Evolutionary conservation across 2,797 vertebrate species (phyloP).

Genomic region (Cynodonichthys magdalenae): DNA sequence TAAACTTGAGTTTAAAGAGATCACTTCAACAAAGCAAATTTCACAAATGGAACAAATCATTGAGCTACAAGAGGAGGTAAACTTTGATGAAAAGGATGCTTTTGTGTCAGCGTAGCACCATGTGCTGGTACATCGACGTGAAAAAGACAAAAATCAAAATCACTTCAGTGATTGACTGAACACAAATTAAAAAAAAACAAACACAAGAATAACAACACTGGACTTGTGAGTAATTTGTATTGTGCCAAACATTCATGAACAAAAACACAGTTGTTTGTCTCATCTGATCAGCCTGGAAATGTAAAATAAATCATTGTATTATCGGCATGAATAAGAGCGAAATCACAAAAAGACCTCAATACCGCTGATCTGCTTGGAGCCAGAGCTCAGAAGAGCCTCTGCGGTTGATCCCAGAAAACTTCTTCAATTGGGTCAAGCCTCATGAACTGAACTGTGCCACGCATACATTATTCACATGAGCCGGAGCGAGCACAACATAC

Average conservation of each 20-base stretch:
- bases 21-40: background rate
- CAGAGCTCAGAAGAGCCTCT: no score
- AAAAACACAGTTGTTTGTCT: background rate
- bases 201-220: background rate
- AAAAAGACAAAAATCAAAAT: constrained; percentile 5
- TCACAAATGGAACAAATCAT: constrained; percentile 4
- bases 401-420: constrained; percentile 84
- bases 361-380: no score
- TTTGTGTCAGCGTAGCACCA: background rate
- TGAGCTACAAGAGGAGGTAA: background rate
- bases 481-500: constrained; percentile 86
- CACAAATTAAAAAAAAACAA: constrained; percentile 15
- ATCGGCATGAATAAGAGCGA: no score
- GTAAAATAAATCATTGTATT: no score
- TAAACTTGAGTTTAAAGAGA: background rate
- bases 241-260: no score
- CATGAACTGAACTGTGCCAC: constrained; percentile 88
- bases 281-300: no score
- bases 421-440: constrained; percentile 92
- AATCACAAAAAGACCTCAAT: no score
- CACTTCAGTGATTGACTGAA: background rate
- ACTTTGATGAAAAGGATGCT: background rate
- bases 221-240: background rate
- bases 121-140: constrained; percentile 1
- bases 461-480: constrained; percentile 88